A percentile compares a stretch with the other conserved stretches of the same genome.
Conservation (phyloP, 1,140 invertebrate genomes). For the Drosophila asahinai region DNA sequence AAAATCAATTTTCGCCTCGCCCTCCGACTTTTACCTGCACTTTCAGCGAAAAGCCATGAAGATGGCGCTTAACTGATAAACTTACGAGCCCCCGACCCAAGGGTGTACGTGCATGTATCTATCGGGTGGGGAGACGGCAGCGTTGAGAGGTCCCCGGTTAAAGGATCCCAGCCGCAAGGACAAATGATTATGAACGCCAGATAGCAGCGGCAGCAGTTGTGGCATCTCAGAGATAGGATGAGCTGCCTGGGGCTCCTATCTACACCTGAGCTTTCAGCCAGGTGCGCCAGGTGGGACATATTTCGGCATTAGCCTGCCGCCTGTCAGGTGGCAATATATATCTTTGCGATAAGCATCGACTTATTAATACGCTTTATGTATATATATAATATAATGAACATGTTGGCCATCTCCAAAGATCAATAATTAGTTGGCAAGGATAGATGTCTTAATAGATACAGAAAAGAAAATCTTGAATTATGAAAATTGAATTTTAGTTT, state of each 20-base stretch:
- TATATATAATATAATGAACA: not conserved
- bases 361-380: conserved; percentile 10
- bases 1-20: conserved; percentile 65
- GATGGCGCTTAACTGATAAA: conserved; percentile 67
- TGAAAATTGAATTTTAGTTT: too few species aligned
- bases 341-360: not conserved
- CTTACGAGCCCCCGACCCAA: conserved; percentile 33
- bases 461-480: too few species aligned
- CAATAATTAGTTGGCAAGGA: too few species aligned
- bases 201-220: conserved; percentile 28
- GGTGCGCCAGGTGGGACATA: conserved; percentile 12
- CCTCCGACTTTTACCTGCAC: conserved; percentile 24
- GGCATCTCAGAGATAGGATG: conserved; percentile 12
- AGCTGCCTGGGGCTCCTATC: conserved; percentile 10
- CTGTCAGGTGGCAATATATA: conserved; percentile 6
- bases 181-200: conserved; percentile 57
- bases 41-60: conserved; percentile 56
- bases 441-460: too few species aligned
- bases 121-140: not conserved
- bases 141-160: conserved; percentile 33
- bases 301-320: conserved; percentile 1
- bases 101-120: conserved; percentile 5
- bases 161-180: conserved; percentile 58
- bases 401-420: too few species aligned
- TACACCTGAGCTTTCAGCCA: conserved; percentile 9